phyloP scores from a whole-genome alignment of 2,888 invertebrate species.

The Hypselothyrea guttata region DNA sequence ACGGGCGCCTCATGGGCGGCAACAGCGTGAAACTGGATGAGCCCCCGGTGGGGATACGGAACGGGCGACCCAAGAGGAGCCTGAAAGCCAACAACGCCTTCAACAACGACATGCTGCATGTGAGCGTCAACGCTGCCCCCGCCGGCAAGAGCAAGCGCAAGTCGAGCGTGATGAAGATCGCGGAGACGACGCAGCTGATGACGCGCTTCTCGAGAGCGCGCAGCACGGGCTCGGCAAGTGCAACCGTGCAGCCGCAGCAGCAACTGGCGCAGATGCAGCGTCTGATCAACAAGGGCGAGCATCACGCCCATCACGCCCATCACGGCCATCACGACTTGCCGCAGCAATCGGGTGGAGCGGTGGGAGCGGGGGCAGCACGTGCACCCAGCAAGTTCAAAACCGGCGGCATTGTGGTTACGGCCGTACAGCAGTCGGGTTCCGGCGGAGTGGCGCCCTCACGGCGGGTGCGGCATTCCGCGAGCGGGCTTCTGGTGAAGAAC shows the following conservation, averaged over 20 bases:
- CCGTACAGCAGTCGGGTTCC: slow-evolving; percentile 73
- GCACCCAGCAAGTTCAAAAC: slow-evolving; percentile 84
- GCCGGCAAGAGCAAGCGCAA: slow-evolving; percentile 54
- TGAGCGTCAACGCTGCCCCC: background rate
- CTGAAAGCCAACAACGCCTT: background rate
- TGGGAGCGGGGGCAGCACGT: no score
- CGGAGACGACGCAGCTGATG: slow-evolving; percentile 74
- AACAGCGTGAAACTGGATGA: slow-evolving; percentile 50
- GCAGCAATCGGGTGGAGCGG: slow-evolving; percentile 5
- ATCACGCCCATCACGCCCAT: background rate
- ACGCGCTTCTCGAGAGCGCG: slow-evolving; percentile 65
- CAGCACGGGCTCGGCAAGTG: slow-evolving; percentile 11
- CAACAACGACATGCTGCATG: slow-evolving; percentile 10
- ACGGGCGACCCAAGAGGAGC: slow-evolving; percentile 28
- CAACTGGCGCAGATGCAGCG: slow-evolving; percentile 31
- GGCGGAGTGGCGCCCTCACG: slow-evolving; percentile 23
- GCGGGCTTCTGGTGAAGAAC: slow-evolving; percentile 28
- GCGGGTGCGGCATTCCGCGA: slow-evolving; percentile 45
- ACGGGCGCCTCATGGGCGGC: slow-evolving; percentile 32
- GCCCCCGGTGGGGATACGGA: slow-evolving; percentile 37
- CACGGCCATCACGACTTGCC: background rate
- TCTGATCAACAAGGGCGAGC: slow-evolving; percentile 38
- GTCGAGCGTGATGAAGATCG: slow-evolving; percentile 70
- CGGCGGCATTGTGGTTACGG: slow-evolving; percentile 85
- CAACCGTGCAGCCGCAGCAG: slow-evolving; percentile 17